Percentiles rank a stretch among this genome's conserved stretches.
These are phyloP conservation scores for Climacteris rufus DNA, from an alignment of 2,113 vertebrate species.

Conservation along the genomic window DNA sequence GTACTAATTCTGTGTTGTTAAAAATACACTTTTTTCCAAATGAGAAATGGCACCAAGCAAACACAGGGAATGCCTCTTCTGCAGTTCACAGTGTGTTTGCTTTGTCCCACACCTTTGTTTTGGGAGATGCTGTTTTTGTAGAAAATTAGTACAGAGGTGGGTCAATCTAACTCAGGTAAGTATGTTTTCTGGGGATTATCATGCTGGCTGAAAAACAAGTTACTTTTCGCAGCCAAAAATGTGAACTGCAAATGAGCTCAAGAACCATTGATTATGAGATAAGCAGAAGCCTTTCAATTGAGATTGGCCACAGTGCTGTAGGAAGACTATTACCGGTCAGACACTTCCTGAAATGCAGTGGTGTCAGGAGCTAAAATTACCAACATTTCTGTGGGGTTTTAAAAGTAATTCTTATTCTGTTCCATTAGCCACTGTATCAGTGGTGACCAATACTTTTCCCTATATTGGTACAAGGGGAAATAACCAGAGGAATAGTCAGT, in stretches of 20 bases:
- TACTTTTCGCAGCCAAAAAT: constrained; percentile 31
- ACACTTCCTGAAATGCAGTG: constrained; percentile 70
- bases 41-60: background rate
- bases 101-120: constrained; percentile 29
- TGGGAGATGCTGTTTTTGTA: background rate
- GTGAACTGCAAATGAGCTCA: constrained; percentile 11
- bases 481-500: background rate
- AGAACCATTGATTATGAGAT: constrained; percentile 15
- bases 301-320: background rate
- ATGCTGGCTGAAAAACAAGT: constrained; percentile 33
- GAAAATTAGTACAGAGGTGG: background rate
- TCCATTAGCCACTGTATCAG: background rate
- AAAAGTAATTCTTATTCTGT: background rate
- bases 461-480: background rate
- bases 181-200: background rate
- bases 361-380: constrained; percentile 67
- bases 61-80: background rate
- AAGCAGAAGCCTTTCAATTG: constrained; percentile 34
- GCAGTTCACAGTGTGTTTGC: background rate
- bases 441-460: background rate
- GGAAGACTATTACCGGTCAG: constrained; percentile 29
- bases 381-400: background rate
- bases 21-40: constrained; percentile 65
- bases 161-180: background rate
- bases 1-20: constrained; percentile 68